These are phyloP conservation scores for Adoxophyes honmai DNA, from an alignment of 1,140 invertebrate genomes.

Conservation along the genomic window DNA sequence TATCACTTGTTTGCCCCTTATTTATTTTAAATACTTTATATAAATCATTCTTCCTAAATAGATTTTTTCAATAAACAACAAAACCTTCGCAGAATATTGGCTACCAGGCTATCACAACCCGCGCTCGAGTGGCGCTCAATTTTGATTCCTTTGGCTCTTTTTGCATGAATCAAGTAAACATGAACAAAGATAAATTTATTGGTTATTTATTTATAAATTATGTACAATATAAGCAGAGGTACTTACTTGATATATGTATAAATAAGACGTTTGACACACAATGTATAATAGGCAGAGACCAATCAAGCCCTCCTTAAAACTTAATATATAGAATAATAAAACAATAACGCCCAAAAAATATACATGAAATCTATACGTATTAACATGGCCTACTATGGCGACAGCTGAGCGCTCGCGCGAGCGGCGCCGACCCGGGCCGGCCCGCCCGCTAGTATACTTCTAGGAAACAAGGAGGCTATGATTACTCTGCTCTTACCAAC, in stretches of 20 bases:
- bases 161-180: slow-evolving; percentile 13
- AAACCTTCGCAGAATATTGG: slow-evolving; percentile 47
- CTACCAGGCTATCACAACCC: slow-evolving; percentile 63
- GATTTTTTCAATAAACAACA: slow-evolving; percentile 46
- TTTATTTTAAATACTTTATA: too few relatives aligned
- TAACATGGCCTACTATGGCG: slow-evolving; percentile 6
- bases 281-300: slow-evolving; percentile 26
- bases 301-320: slow-evolving; percentile 14
- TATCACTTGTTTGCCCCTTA: too few relatives aligned
- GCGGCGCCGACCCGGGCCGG: too few relatives aligned
- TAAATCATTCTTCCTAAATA: too few relatives aligned
- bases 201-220: not conserved
- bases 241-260: not conserved
- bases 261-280: slow-evolving; percentile 22
- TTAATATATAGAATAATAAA: slow-evolving; percentile 24
- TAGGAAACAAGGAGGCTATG: not conserved
- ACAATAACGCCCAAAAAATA: slow-evolving; percentile 8
- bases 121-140: slow-evolving; percentile 35
- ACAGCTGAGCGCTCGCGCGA: not conserved
- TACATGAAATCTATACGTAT: not conserved
- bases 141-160: slow-evolving; percentile 61
- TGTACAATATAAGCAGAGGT: not conserved
- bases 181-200: slow-evolving; percentile 6
- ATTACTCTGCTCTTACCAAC: not conserved
- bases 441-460: not conserved